Conservation (phyloP, 2,797 vertebrate genomes). For the Coranthus polyacanthus region DNA sequence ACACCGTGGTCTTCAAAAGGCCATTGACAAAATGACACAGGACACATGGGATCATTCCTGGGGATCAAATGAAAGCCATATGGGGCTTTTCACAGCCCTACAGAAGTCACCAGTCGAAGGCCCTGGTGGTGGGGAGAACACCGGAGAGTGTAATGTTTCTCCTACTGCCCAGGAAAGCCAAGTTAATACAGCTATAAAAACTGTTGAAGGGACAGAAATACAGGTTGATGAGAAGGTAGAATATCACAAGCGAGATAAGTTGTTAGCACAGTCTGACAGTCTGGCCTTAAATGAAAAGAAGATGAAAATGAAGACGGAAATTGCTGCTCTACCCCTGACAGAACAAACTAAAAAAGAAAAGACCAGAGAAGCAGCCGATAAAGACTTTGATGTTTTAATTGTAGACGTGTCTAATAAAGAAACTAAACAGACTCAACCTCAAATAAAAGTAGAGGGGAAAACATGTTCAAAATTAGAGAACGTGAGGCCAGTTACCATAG, state of each 20-base stretch:
- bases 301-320: conserved; percentile 50
- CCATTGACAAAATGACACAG: conserved; percentile 53
- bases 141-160: conserved; percentile 61
- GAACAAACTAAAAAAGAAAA: conserved; percentile 30
- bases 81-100: conserved; percentile 56
- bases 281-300: conserved; percentile 43
- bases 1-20: conserved; percentile 35
- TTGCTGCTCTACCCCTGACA: background rate
- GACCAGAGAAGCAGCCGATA: conserved; percentile 13
- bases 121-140: conserved; percentile 42
- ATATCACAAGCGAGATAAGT: conserved; percentile 13
- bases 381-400: conserved; percentile 1
- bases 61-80: conserved; percentile 69
- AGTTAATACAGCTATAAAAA: conserved; percentile 67
- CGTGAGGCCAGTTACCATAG: background rate
- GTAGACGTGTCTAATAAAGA: conserved; percentile 10
- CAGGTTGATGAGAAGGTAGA: conserved; percentile 61
- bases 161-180: conserved; percentile 48
- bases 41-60: conserved; percentile 66
- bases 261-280: conserved; percentile 21
- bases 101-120: conserved; percentile 64
- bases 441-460: conserved; percentile 18
- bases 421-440: conserved; percentile 21
- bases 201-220: conserved; percentile 63
- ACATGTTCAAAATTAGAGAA: conserved; percentile 23